Percentiles rank a stretch among this genome's conserved stretches.
Conservation (phyloP, 2,113 vertebrate species). For the Dasyprocta punctata region DNA sequence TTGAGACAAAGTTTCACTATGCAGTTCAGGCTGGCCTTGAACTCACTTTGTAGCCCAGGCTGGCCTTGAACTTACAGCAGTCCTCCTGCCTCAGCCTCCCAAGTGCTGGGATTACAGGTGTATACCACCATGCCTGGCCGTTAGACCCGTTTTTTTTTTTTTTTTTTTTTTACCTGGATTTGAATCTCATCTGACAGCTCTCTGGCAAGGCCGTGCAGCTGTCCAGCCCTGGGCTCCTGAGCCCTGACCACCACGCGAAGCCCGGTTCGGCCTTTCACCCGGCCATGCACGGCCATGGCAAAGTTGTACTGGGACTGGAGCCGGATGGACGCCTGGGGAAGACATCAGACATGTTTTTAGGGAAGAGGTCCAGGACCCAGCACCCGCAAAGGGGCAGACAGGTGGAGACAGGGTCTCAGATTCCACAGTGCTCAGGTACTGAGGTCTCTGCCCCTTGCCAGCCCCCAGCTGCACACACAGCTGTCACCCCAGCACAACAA, state of each 20-base stretch:
- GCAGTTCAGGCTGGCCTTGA: too few relatives aligned
- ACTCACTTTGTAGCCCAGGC: too few relatives aligned
- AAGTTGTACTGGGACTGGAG: constrained; percentile 93
- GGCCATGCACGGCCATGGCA: constrained; percentile 92
- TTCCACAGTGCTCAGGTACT: too few relatives aligned
- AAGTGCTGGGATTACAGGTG: too few relatives aligned
- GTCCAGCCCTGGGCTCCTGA: constrained; percentile 87
- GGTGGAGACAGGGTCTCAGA: not conserved
- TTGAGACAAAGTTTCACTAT: too few relatives aligned
- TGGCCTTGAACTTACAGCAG: too few relatives aligned
- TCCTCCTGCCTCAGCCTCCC: too few relatives aligned
- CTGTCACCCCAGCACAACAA: accelerated
- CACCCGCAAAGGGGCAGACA: not conserved
- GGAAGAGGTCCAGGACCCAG: accelerated
- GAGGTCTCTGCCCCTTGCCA: not conserved
- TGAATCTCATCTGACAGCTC: constrained; percentile 95
- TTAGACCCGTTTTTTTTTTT: not conserved
- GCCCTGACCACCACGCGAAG: constrained; percentile 92
- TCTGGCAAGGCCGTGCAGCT: constrained; percentile 86
- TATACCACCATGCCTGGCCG: too few relatives aligned
- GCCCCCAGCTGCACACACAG: not conserved
- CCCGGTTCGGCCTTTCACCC: constrained; percentile 91
- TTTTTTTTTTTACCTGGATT: constrained; percentile 95
- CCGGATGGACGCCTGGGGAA: constrained; percentile 89
- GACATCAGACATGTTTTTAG: not conserved